Conservation (phyloP, 2,888 invertebrate species). For the Resseliella maxima region DNA sequence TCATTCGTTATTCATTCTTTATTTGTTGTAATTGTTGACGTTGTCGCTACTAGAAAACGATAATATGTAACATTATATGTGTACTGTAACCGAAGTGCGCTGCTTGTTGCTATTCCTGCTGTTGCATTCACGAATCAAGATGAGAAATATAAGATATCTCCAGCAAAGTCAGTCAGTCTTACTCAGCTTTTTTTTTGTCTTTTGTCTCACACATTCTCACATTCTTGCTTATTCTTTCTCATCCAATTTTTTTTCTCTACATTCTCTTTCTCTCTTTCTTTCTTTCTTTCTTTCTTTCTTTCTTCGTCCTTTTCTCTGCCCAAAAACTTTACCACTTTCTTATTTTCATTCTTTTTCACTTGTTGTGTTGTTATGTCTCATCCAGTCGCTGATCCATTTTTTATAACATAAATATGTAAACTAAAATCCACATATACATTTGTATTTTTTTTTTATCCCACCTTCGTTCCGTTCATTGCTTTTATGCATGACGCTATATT, state of each 20-base stretch:
- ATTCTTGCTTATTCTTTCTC: not conserved
- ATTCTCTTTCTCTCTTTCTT: not conserved
- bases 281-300: not conserved
- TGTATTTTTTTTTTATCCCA: not conserved
- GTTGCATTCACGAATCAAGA: not conserved
- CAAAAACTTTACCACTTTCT: no score
- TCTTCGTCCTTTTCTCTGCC: no score
- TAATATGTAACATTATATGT: constrained; percentile 49
- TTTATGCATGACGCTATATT: not conserved
- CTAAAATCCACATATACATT: not conserved
- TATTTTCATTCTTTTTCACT: not conserved
- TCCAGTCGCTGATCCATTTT: not conserved
- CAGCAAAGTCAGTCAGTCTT: not conserved
- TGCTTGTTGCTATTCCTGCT: not conserved
- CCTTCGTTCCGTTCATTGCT: not conserved
- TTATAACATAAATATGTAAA: not conserved
- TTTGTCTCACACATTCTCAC: no score
- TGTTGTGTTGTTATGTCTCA: not conserved
- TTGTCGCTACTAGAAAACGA: constrained; percentile 16
- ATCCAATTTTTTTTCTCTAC: not conserved
- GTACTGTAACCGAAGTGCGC: not conserved
- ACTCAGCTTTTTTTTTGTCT: not conserved
- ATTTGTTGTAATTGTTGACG: constrained; percentile 55
- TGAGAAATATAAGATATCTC: constrained; percentile 1
- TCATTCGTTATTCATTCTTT: constrained; percentile 32